These are phyloP conservation scores for Leptonema lineaticorne DNA, from an alignment of 1,140 invertebrate genomes.

Conservation along the genomic window DNA sequence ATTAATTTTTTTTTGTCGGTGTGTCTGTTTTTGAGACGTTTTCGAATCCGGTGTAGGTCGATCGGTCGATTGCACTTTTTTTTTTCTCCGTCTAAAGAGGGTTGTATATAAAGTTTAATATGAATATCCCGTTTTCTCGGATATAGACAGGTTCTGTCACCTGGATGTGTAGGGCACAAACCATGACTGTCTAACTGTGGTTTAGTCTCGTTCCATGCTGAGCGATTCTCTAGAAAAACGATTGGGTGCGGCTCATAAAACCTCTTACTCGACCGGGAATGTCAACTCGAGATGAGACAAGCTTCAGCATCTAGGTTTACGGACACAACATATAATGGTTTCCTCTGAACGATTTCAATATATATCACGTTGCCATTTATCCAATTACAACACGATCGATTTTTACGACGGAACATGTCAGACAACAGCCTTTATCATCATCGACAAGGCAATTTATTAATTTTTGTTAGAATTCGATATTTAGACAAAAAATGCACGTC, in stretches of 20 bases:
- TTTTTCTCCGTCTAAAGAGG: not conserved
- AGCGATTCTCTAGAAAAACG: slow-evolving; percentile 36
- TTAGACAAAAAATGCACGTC: not conserved
- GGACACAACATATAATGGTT: too few species aligned
- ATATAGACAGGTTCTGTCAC: slow-evolving; percentile 12
- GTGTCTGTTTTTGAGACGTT: too few species aligned
- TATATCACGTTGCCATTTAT: not conserved
- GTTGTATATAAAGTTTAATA: not conserved
- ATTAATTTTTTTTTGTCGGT: too few species aligned
- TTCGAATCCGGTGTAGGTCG: too few species aligned
- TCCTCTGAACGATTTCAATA: not conserved
- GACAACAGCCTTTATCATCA: too few species aligned
- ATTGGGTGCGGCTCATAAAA: slow-evolving; percentile 22
- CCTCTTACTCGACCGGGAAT: not conserved
- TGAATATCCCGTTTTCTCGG: slow-evolving; percentile 2
- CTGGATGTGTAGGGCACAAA: slow-evolving; percentile 6
- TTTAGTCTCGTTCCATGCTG: slow-evolving; percentile 36
- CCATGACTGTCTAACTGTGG: slow-evolving; percentile 37
- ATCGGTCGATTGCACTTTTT: too few species aligned
- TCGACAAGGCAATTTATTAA: too few species aligned
- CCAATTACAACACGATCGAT: too few species aligned
- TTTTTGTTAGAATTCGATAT: too few species aligned
- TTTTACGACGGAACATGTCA: too few species aligned
- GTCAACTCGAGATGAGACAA: slow-evolving; percentile 1
- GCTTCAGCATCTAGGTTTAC: not conserved